These are phyloP conservation scores for Holothuria scabra DNA, from an alignment of 53 echinoderm and acorn worm genomes.

Conservation along the genomic window DNA sequence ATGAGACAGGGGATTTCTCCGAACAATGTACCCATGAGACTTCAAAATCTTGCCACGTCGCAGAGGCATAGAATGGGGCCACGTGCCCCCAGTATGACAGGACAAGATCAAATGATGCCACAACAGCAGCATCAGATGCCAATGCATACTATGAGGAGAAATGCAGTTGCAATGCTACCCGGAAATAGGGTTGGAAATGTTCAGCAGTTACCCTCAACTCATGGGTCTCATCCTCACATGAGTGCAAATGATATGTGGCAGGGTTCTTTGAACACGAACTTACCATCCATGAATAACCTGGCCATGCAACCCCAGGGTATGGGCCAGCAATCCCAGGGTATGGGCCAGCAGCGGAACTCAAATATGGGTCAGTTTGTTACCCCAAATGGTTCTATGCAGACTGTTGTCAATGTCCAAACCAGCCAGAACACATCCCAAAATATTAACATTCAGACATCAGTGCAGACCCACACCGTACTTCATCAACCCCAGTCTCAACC, in stretches of 20 bases:
- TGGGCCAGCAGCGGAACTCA: constrained; percentile 1
- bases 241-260: constrained; percentile 1
- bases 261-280: not conserved
- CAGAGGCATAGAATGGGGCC: constrained; percentile 7
- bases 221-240: constrained; percentile 1
- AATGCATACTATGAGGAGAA: constrained; percentile 11
- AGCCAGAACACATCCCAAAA: constrained; percentile 46
- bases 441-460: constrained; percentile 39
- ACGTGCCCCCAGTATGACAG: not conserved
- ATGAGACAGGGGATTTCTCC: constrained; percentile 17
- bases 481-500: constrained; percentile 28
- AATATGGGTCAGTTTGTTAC: constrained; percentile 16
- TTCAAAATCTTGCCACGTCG: constrained; percentile 21
- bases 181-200: no score
- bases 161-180: not conserved
- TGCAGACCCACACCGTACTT: constrained; percentile 26
- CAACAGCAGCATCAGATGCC: constrained; percentile 22
- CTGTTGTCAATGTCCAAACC: constrained; percentile 42
- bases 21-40: not conserved
- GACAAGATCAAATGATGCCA: constrained; percentile 31
- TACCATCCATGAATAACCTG: constrained; percentile 16
- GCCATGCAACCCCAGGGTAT: not conserved
- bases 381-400: constrained; percentile 8
- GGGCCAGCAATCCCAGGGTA: constrained; percentile 17
- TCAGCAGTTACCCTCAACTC: constrained; percentile 3